These are phyloP conservation scores for Ictalurus punctatus DNA, from an alignment of 2,113 vertebrate genomes.

Conservation along the genomic window DNA sequence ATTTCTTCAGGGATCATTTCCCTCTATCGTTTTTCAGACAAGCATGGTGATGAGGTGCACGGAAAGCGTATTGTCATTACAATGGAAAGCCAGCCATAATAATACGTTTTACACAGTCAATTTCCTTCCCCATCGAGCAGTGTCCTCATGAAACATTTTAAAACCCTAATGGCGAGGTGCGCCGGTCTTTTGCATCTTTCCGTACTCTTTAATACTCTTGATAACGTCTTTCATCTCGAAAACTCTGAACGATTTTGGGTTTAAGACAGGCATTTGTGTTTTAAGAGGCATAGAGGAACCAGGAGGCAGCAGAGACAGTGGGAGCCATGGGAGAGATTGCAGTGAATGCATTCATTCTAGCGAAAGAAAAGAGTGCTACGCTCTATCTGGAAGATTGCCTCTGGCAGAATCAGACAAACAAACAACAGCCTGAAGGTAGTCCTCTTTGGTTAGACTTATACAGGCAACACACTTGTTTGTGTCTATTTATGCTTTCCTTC, in stretches of 20 bases:
- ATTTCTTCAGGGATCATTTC: constrained; percentile 73
- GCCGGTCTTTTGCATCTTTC: constrained; percentile 33
- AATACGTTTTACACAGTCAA: constrained; percentile 76
- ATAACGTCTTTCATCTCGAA: constrained; percentile 48
- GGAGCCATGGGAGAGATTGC: constrained; percentile 60
- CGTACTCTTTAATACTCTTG: constrained; percentile 46
- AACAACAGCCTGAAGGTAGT: constrained; percentile 64
- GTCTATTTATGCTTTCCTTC: constrained; percentile 51
- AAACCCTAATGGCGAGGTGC: constrained; percentile 53
- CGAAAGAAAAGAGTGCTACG: constrained; percentile 54
- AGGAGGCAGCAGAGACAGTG: constrained; percentile 39
- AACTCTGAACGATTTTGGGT: constrained; percentile 49
- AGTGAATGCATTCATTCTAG: constrained; percentile 55
- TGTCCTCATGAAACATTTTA: constrained; percentile 66
- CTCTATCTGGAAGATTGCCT: constrained; percentile 62
- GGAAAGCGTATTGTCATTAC: constrained; percentile 74
- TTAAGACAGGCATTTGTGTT: constrained; percentile 47
- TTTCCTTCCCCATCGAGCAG: constrained; percentile 70
- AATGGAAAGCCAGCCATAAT: constrained; percentile 70
- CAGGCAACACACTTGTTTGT: constrained; percentile 44
- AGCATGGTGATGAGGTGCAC: constrained; percentile 68
- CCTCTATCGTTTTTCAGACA: constrained; percentile 65
- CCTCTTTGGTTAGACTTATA: constrained; percentile 48
- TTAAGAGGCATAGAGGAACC: constrained; percentile 47
- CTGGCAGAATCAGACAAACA: constrained; percentile 64